phyloP scores from a whole-genome alignment of 2,888 invertebrate genomes.

The Scotopteryx bipunctaria region DNA sequence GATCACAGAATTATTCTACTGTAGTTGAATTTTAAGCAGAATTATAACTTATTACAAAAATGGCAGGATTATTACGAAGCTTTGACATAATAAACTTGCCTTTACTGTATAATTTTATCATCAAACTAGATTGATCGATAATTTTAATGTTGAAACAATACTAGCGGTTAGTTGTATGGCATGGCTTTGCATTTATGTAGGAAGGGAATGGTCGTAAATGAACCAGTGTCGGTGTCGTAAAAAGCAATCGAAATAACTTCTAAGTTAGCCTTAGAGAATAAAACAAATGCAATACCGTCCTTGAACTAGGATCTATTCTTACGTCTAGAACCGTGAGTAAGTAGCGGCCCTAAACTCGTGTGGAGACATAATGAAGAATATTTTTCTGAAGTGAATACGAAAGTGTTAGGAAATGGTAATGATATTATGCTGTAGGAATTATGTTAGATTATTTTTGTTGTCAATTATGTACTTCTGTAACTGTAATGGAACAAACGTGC shows the following conservation, averaged over 20 bases:
- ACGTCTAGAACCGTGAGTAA: conserved; percentile 7
- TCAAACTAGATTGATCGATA: not conserved
- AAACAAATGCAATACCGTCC: conserved; percentile 14
- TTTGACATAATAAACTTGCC: too few relatives aligned
- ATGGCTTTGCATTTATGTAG: not conserved
- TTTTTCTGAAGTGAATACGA: conserved; percentile 35
- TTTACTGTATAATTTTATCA: too few relatives aligned
- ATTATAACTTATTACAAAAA: too few relatives aligned
- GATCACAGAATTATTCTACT: too few relatives aligned
- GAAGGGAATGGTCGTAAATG: too few relatives aligned
- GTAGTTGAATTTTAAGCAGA: too few relatives aligned
- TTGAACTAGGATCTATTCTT: conserved; percentile 1
- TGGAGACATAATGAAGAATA: conserved; percentile 32
- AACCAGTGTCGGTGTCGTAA: not conserved
- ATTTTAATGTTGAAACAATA: not conserved
- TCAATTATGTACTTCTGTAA: conserved; percentile 24
- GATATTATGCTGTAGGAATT: conserved; percentile 39
- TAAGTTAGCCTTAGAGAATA: not conserved
- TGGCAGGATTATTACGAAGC: too few relatives aligned
- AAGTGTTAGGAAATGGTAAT: conserved; percentile 31
- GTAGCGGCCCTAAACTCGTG: conserved; percentile 31
- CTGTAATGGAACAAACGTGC: conserved; percentile 35
- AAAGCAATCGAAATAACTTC: not conserved
- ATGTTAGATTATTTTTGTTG: conserved; percentile 31
- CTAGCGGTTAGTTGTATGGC: not conserved